Conservation (phyloP, 92 coral and sea anemone genomes). For the Parazoanthus atlanticus region DNA sequence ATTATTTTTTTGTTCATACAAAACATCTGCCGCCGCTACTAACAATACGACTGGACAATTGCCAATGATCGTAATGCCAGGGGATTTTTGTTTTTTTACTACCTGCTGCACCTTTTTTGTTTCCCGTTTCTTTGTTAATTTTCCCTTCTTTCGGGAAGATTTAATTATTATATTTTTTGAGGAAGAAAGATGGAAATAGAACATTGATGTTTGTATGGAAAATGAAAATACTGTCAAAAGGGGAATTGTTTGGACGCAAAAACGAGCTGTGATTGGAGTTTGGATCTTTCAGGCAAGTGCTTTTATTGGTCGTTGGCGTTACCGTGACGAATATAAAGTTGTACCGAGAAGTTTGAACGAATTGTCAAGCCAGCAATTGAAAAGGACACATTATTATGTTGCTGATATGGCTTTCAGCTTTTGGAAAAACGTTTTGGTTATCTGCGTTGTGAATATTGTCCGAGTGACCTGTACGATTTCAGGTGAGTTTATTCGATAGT, state of each 20-base stretch:
- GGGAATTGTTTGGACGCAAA: constrained; percentile 7
- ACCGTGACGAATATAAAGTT: neutral
- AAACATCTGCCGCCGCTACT: neutral
- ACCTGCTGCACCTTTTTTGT: neutral
- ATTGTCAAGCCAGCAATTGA: neutral
- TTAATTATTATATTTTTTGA: neutral
- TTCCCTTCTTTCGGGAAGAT: neutral
- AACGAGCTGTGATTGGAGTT: constrained; percentile 21
- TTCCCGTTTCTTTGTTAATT: neutral
- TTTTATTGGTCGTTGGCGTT: neutral
- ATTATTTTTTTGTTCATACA: neutral
- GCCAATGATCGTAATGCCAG: too few relatives aligned
- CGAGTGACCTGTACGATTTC: neutral
- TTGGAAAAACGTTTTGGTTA: neutral
- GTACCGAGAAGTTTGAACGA: neutral
- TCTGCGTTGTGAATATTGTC: neutral
- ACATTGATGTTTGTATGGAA: constrained; percentile 2
- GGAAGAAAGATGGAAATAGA: neutral
- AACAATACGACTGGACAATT: neutral
- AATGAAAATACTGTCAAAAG: constrained; percentile 6
- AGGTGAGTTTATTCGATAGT: neutral
- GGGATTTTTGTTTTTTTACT: neutral
- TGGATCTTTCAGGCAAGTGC: neutral
- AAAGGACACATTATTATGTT: neutral
- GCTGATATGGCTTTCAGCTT: neutral